Evolutionary conservation across 2,113 vertebrate species (phyloP), one percentile per base, ranked within the genome.

Genomic region (Neodontobutis hainanensis): DNA sequence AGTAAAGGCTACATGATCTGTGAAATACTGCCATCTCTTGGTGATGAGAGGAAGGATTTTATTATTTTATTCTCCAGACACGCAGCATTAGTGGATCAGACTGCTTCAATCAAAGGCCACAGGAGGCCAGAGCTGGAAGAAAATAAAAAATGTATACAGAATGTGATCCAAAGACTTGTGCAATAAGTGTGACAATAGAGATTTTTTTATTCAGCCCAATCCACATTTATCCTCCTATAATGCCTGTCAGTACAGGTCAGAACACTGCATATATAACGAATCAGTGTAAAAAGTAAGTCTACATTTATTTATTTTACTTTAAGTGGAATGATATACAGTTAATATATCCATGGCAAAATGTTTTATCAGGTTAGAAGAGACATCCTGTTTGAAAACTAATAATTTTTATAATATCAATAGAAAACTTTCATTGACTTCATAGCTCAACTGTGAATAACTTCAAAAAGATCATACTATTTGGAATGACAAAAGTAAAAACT

Each of bases 1-100:
- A 77, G 68, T 69, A 15, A 15, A 61, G 69, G 70, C 53, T 71
- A 74, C 85, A 93, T 95, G 92, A 90, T 95, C 93, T 96, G 94
- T 91, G 92, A 94, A 92, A 96, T 95, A 94, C 94, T 96, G 95
- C 96, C 96, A 97, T 97, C 96, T 97, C 91, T 94, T 85, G 96
- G 92, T 45, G 4, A 58, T 42, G 65, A 16, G n/a, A 48, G 53
- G 38, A 7, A 78, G 36, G 14, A 6, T 58, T 50, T 36, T 32
- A 16, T 27, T 27, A 27, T 46, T 46, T 11, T 12, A 4, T 46
- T 46, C 4, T 11, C 12, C 46, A 43, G 14, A 19, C 8, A n/a
- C 35, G 47, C 44, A 71, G 63, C 27, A 3, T 35, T 5, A 45
- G 65, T 42, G 19, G 52, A 19, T 70, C 53, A 62, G 67, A 67